These are phyloP conservation scores for Hirudinaria manillensis DNA, from an alignment of 2,888 invertebrate genomes.

Conservation along the genomic window DNA sequence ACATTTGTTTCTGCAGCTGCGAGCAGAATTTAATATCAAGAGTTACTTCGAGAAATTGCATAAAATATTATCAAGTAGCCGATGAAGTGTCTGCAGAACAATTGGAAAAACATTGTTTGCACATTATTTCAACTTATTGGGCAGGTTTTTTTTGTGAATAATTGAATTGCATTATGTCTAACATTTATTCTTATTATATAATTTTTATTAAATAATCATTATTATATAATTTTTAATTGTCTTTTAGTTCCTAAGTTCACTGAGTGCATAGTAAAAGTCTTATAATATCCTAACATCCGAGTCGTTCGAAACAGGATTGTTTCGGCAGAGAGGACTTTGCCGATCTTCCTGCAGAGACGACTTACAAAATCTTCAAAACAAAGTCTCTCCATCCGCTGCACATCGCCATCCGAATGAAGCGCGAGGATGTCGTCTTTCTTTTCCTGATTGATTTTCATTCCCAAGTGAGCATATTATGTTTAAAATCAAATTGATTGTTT, in stretches of 20 bases:
- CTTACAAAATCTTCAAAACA: slow-evolving; percentile 82
- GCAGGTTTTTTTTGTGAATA: slow-evolving; percentile 52
- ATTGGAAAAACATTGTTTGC: slow-evolving; percentile 69
- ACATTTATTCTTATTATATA: background rate
- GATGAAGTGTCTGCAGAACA: slow-evolving; percentile 78
- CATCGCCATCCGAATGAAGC: slow-evolving; percentile 74
- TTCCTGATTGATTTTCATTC: slow-evolving; percentile 83
- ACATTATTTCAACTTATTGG: slow-evolving; percentile 88
- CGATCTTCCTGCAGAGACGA: slow-evolving; percentile 81
- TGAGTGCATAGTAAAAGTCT: background rate
- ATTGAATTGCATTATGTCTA: background rate
- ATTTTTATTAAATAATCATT: background rate
- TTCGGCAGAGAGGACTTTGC: slow-evolving; percentile 76
- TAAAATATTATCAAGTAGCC: slow-evolving; percentile 83
- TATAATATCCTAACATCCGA: background rate
- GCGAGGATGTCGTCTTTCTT: slow-evolving; percentile 90
- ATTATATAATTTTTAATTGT: background rate
- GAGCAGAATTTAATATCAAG: slow-evolving; percentile 79
- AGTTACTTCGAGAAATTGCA: slow-evolving; percentile 72
- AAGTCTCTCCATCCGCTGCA: slow-evolving; percentile 83
- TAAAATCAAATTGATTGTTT: background rate
- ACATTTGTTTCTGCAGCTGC: slow-evolving; percentile 60
- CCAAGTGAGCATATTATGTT: slow-evolving; percentile 63
- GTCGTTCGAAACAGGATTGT: slow-evolving; percentile 59
- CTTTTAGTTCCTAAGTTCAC: background rate